A percentile compares a stretch with the other conserved stretches of the same genome.
Evolutionary conservation across 2,113 vertebrate genomes (phyloP).

Genomic region (Clinocottus analis): DNA sequence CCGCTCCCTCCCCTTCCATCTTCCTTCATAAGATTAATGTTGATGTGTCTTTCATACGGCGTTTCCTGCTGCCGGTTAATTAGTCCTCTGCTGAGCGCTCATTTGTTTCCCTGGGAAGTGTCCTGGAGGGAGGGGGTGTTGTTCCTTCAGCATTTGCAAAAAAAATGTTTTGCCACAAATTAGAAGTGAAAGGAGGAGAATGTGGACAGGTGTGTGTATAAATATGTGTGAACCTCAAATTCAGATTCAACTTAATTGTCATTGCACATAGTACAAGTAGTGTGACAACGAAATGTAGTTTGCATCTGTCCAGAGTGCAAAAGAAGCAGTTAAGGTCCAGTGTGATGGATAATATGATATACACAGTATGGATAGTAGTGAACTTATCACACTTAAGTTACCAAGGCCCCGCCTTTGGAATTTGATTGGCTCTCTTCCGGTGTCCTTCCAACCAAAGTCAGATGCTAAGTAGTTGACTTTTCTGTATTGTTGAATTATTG

Average conservation of each 20-base stretch:
- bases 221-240: rapidly evolving
- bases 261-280: too few relatives aligned
- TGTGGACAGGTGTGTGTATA: neutral
- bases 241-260: too few relatives aligned
- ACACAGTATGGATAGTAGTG: too few relatives aligned
- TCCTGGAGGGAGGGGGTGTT: neutral
- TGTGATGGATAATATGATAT: too few relatives aligned
- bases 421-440: neutral
- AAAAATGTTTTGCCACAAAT: neutral
- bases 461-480: neutral
- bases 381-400: neutral
- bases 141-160: neutral
- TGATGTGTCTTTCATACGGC: conserved; percentile 44
- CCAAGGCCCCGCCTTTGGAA: neutral
- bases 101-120: conserved; percentile 20
- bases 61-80: conserved; percentile 46
- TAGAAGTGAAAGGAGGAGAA: neutral
- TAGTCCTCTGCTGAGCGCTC: conserved; percentile 32
- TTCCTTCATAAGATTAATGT: conserved; percentile 37
- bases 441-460: neutral
- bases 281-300: too few relatives aligned
- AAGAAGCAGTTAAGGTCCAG: too few relatives aligned
- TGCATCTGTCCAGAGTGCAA: too few relatives aligned
- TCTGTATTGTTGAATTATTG: neutral
- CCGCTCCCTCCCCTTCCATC: conserved; percentile 4